Evolutionary conservation across 2,888 invertebrate species (phyloP), one percentile per base, ranked within the genome.

Genomic region (Ennomos fuscantarius): DNA sequence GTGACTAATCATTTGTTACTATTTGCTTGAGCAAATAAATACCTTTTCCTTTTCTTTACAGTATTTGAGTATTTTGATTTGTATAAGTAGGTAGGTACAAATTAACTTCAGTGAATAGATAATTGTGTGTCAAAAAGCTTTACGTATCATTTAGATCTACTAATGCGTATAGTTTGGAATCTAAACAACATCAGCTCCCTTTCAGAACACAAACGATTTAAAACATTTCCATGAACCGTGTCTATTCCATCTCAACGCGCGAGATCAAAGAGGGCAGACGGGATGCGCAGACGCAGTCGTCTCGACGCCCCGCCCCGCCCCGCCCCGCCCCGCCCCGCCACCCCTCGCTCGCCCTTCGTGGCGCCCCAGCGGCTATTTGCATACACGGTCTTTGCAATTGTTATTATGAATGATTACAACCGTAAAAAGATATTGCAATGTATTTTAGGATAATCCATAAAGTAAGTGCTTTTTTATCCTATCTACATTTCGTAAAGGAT

Each of bases 221-320:
- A 44, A 60, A 58, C 44, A 56, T 59, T 58, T 59, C 46, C 45
- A 37, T 50, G 58, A 48, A 51, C 52, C 54, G 33, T 60, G 51
- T 61, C 57, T 53, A 60, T 15, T 51, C 52, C 36, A 31, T 62
- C 55, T 46, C 41, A 47, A 53, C 34, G 13, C 69, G 64, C 65
- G 76, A 81, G 82, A 87, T 87, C 86, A 87, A 87, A 86, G 87
- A 76, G 73, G 69, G 73, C 77, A 48, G 81, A 74, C 82, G 88
- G 85, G 88, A 89, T 89, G 87, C 89, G 89, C 89, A 89, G 89
- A 89, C 89, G 86, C 54, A 53, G 41, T 85, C 86, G 86, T 85
- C 85, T 82, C 83, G 82, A 74, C 82, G 78, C 70, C 56, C 53
- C 59, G n/a, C 66, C 61, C 63, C 69, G 60, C 62, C 63, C 56